Evolutionary conservation across 2,113 vertebrate genomes (phyloP).

Genomic region (Anthoscopus minutus): DNA sequence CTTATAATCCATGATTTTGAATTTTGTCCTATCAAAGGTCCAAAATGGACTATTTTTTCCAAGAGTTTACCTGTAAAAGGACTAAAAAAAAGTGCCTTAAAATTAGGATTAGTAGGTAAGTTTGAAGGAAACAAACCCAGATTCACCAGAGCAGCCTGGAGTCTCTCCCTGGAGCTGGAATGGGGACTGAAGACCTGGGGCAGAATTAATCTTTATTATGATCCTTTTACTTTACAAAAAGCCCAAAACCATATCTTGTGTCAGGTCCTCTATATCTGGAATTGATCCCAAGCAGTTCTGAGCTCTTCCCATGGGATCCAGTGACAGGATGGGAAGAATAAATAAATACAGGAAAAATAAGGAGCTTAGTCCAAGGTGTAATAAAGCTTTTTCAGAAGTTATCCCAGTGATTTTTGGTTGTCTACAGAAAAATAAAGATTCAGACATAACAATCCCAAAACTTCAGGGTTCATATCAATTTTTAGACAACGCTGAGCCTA

Average conservation of each 20-base stretch:
- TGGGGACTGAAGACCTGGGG: accelerated
- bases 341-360: neutral
- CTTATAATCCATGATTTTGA: neutral
- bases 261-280: neutral
- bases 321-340: neutral
- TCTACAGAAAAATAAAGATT: neutral
- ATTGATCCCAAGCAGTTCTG: neutral
- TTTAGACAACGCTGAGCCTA: neutral
- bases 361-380: neutral
- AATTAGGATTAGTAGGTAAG: neutral
- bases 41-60: neutral
- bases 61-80: neutral
- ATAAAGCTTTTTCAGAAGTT: neutral
- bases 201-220: neutral
- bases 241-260: neutral
- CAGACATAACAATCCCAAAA: neutral
- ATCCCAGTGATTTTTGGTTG: neutral
- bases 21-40: neutral
- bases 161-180: neutral
- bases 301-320: neutral
- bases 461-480: neutral
- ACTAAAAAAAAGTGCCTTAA: neutral
- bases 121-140: neutral
- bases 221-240: neutral
- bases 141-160: neutral